Conservation (phyloP, 2,113 vertebrate species). For the Siphamia tubifer region DNA sequence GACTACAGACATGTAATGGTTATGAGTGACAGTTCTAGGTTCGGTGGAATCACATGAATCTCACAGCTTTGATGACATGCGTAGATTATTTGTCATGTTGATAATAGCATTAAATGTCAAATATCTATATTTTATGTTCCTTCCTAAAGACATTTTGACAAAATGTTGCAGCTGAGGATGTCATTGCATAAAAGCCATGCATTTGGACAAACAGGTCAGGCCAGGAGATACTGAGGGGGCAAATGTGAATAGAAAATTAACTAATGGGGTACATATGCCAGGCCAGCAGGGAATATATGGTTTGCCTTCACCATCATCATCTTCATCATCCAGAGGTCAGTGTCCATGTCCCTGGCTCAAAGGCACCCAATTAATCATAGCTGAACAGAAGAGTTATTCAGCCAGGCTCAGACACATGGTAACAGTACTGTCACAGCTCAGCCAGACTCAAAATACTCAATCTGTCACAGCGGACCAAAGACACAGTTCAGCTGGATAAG, state of each 20-base stretch:
- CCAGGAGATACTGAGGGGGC: background rate
- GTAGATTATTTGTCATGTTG: conserved; percentile 3
- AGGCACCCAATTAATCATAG: conserved; percentile 20
- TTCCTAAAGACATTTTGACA: background rate
- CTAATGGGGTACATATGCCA: background rate
- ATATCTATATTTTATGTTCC: background rate
- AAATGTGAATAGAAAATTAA: conserved; percentile 1
- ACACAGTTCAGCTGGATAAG: conserved; percentile 13
- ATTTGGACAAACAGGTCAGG: background rate
- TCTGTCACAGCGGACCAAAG: conserved; percentile 23
- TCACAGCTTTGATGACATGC: background rate
- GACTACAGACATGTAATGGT: conserved; percentile 11
- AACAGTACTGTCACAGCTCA: conserved; percentile 21
- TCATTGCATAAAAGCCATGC: background rate
- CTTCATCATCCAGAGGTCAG: conserved; percentile 18
- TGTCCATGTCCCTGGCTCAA: background rate
- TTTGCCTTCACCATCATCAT: background rate
- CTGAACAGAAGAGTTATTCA: conserved; percentile 18
- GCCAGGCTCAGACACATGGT: conserved; percentile 12
- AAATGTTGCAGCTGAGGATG: too few relatives aligned
- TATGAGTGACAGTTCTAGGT: conserved; percentile 25
- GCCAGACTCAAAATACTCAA: conserved; percentile 41
- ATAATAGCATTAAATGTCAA: background rate
- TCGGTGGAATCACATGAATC: background rate
- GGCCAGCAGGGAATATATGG: background rate